A percentile compares a stretch with the other conserved stretches of the same genome.
These are phyloP conservation scores for Clarias platycephalus DNA, from an alignment of 2,797 vertebrate species.

Conservation along the genomic window DNA sequence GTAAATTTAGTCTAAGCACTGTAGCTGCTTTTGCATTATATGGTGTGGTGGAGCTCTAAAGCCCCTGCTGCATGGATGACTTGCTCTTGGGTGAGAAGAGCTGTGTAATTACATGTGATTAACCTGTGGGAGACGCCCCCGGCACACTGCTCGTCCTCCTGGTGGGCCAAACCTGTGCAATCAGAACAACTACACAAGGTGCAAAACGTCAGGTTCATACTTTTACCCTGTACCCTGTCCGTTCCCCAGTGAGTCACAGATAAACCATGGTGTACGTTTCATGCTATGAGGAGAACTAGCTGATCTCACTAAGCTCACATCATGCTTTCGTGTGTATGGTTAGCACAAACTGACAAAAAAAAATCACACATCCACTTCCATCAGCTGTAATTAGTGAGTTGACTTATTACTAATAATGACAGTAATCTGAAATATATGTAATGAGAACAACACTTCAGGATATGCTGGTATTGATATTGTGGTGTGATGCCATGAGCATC, in stretches of 20 bases:
- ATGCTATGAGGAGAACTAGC: not conserved
- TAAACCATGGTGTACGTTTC: conserved; percentile 8
- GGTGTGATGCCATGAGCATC: not conserved
- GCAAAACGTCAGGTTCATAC: conserved; percentile 25
- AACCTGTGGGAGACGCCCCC: conserved; percentile 49
- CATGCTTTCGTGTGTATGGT: not conserved
- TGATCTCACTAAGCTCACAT: not conserved
- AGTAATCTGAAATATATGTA: not conserved
- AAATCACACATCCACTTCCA: not conserved
- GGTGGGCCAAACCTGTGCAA: conserved; percentile 8
- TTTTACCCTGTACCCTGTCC: conserved; percentile 13
- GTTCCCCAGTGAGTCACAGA: not conserved
- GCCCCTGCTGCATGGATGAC: conserved; percentile 8
- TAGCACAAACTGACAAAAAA: not conserved
- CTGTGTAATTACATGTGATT: conserved; percentile 53
- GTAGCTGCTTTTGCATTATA: conserved; percentile 12
- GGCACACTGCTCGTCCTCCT: conserved; percentile 26
- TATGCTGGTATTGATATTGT: not conserved
- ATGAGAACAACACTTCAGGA: not conserved
- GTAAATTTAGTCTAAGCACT: conserved; percentile 5
- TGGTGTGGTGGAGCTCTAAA: conserved; percentile 24
- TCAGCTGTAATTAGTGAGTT: not conserved
- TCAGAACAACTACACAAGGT: conserved; percentile 27
- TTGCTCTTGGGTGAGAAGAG: conserved; percentile 44
- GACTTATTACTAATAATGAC: not conserved